These are phyloP conservation scores for Meles meles DNA, from an alignment of 2,113 vertebrate genomes.

Conservation along the genomic window DNA sequence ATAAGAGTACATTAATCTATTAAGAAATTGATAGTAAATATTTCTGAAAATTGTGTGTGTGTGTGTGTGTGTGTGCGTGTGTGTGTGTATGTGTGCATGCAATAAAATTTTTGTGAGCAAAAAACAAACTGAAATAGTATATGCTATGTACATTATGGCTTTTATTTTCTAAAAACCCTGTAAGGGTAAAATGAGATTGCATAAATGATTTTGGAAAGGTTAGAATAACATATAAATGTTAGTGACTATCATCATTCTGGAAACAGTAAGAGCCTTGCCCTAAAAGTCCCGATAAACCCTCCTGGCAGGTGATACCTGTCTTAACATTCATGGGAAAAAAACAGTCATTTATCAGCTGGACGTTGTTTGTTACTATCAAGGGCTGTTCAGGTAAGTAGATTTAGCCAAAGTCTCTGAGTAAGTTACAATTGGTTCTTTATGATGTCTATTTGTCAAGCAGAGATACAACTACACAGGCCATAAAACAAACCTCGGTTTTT, in stretches of 20 bases:
- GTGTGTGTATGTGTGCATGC: background rate
- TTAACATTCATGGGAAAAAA: background rate
- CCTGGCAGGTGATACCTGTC: background rate
- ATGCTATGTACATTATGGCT: background rate
- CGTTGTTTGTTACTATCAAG: background rate
- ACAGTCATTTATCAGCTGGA: background rate
- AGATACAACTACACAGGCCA: constrained; percentile 2
- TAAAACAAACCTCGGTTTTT: constrained; percentile 59
- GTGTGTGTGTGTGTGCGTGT: background rate
- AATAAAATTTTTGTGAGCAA: background rate
- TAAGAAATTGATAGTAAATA: background rate
- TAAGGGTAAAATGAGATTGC: background rate
- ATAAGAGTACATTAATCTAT: background rate
- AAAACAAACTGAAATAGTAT: background rate
- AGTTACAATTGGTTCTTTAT: constrained; percentile 8
- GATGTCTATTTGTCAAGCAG: background rate
- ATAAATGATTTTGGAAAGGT: background rate
- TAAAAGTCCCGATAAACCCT: background rate
- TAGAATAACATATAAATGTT: background rate
- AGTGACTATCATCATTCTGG: background rate
- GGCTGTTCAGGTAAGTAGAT: background rate
- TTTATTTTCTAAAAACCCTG: background rate
- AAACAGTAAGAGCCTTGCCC: background rate
- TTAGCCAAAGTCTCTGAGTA: background rate
- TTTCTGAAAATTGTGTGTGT: background rate